Percentiles rank a stretch among this genome's conserved stretches.
Conservation (phyloP, 2,113 vertebrate genomes). For the Litocranius walleri region DNA sequence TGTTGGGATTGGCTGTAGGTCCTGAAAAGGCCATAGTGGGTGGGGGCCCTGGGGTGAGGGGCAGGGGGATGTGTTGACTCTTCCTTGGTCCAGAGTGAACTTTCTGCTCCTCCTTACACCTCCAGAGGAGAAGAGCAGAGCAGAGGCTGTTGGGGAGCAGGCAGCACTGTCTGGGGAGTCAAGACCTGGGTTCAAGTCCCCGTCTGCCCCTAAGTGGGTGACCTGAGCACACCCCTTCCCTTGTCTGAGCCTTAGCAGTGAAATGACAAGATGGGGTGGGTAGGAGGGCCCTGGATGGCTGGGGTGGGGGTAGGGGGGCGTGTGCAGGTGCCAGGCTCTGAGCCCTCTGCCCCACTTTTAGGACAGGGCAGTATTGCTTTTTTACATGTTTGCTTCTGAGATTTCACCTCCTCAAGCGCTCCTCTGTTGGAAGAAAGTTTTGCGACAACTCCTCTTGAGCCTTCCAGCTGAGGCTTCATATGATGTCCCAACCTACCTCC, state of each 20-base stretch:
- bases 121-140: background rate
- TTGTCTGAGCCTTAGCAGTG: background rate
- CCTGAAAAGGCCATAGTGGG: background rate
- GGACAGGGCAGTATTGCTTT: background rate
- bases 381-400: background rate
- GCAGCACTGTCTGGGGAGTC: background rate
- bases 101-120: background rate
- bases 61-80: too few relatives aligned
- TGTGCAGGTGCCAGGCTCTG: background rate
- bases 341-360: background rate
- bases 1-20: background rate
- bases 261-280: background rate
- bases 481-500: fast-evolving
- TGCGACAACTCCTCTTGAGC: background rate
- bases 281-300: background rate
- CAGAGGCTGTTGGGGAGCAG: background rate
- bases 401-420: background rate
- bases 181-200: background rate
- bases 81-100: background rate
- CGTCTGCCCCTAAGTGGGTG: background rate
- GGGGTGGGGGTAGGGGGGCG: fast-evolving
- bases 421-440: background rate
- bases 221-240: background rate
- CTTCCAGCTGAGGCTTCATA: background rate
- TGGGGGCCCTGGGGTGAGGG: background rate